Conservation (phyloP, 2,797 vertebrate species). For the Peromyscus attwateri region DNA sequence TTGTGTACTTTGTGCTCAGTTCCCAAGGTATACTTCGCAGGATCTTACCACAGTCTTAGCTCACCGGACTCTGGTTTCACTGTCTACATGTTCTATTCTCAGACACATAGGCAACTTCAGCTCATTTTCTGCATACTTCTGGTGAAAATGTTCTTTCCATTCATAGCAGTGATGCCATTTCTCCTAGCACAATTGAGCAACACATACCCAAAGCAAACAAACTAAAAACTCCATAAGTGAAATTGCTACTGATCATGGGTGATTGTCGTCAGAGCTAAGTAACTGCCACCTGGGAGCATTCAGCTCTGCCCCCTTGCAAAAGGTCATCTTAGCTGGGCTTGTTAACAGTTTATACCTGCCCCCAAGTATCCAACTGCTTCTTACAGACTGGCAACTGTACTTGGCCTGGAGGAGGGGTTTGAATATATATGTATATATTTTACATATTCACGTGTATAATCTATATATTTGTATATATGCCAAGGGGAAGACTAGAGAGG, state of each 20-base stretch:
- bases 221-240: neutral
- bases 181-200: neutral
- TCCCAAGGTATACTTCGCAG: neutral
- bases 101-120: neutral
- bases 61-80: neutral
- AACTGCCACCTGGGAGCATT: neutral
- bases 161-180: neutral
- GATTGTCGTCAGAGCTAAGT: neutral
- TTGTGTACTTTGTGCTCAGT: neutral
- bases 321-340: neutral
- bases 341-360: neutral
- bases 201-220: neutral
- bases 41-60: neutral
- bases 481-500: neutral
- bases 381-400: neutral
- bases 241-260: neutral
- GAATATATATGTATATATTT: neutral
- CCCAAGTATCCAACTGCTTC: neutral
- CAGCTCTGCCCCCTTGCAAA: neutral
- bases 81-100: neutral
- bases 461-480: neutral
- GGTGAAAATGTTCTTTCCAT: constrained; percentile 8
- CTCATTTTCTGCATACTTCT: neutral
- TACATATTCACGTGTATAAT: neutral
- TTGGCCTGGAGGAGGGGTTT: too few relatives aligned